Evolutionary conservation across 1,140 invertebrate genomes (phyloP).

Genomic region (Drosophila kikkawai): DNA sequence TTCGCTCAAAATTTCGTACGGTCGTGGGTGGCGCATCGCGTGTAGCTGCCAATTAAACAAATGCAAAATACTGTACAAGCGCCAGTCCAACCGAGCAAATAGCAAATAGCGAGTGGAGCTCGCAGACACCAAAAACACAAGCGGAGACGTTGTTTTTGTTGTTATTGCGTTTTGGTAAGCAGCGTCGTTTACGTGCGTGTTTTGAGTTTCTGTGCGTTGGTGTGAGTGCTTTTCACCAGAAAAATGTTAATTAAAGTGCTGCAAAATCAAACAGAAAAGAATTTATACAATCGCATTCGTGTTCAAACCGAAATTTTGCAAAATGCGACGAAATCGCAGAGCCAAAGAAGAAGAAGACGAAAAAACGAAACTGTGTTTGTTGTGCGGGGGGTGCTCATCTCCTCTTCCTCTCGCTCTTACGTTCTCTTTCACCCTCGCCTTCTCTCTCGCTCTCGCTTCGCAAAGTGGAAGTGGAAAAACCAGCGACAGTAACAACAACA

Average conservation of each 20-base stretch:
- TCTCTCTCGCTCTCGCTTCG: slow-evolving; percentile 10
- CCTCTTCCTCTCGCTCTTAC: slow-evolving; percentile 6
- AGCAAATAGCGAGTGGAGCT: slow-evolving; percentile 3
- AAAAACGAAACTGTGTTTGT: slow-evolving; percentile 11
- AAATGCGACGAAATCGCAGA: slow-evolving; percentile 9
- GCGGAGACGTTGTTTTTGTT: neutral
- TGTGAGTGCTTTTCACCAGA: slow-evolving; percentile 63
- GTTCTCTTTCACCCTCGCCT: slow-evolving; percentile 19
- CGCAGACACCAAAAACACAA: neutral
- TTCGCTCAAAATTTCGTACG: slow-evolving; percentile 25
- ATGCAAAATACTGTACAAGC: slow-evolving; percentile 22
- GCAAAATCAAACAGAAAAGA: slow-evolving; percentile 36
- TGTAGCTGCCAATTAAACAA: slow-evolving; percentile 37
- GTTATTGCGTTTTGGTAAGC: slow-evolving; percentile 34
- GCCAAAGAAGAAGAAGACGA: slow-evolving; percentile 1
- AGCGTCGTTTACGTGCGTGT: slow-evolving; percentile 45
- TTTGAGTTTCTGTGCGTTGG: slow-evolving; percentile 16
- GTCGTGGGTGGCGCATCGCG: slow-evolving; percentile 43
- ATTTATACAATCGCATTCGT: slow-evolving; percentile 14
- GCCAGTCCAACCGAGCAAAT: slow-evolving; percentile 17
- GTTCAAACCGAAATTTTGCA: slow-evolving; percentile 14
- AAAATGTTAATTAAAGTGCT: slow-evolving; percentile 74
- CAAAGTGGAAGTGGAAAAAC: slow-evolving; percentile 41
- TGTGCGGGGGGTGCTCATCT: slow-evolving; percentile 32
- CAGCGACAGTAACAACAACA: slow-evolving; percentile 30